These are phyloP conservation scores for Hybos culiciformis DNA, from an alignment of 2,888 invertebrate genomes.

Conservation along the genomic window DNA sequence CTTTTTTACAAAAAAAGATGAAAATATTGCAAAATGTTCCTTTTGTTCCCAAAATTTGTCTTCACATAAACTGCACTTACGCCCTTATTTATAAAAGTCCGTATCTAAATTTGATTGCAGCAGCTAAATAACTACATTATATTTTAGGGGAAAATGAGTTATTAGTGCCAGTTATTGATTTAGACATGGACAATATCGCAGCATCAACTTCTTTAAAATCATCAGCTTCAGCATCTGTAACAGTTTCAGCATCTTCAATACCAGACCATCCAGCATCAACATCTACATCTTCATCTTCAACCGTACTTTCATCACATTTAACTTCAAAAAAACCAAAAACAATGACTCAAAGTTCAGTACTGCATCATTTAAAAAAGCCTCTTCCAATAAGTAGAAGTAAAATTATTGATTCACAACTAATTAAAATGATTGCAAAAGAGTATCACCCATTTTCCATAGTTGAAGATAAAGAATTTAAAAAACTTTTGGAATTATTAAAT, in stretches of 20 bases:
- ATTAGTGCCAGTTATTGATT: slow-evolving; percentile 3
- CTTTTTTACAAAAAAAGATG: not conserved
- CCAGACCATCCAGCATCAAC: not conserved
- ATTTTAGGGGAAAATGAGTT: not conserved
- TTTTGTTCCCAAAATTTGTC: not conserved
- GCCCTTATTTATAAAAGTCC: no score
- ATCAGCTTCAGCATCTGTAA: not conserved
- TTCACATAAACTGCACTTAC: no score
- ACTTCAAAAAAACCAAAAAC: no score
- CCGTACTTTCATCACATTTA: not conserved
- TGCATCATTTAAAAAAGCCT: not conserved
- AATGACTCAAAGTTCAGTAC: not conserved
- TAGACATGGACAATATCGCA: no score
- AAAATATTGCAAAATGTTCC: not conserved
- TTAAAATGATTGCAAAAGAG: slow-evolving; percentile 5
- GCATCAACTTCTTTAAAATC: not conserved
- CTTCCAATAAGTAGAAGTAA: not conserved
- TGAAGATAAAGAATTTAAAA: slow-evolving; percentile 6
- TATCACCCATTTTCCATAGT: slow-evolving; percentile 6
- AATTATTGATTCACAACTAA: slow-evolving; percentile 4
- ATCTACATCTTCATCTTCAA: not conserved
- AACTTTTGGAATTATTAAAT: not conserved
- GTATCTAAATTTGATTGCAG: no score
- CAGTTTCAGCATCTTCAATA: not conserved
- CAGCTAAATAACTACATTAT: no score